Evolutionary conservation across 2,888 invertebrate genomes (phyloP).

Genomic region (Eupelmus urozonus): DNA sequence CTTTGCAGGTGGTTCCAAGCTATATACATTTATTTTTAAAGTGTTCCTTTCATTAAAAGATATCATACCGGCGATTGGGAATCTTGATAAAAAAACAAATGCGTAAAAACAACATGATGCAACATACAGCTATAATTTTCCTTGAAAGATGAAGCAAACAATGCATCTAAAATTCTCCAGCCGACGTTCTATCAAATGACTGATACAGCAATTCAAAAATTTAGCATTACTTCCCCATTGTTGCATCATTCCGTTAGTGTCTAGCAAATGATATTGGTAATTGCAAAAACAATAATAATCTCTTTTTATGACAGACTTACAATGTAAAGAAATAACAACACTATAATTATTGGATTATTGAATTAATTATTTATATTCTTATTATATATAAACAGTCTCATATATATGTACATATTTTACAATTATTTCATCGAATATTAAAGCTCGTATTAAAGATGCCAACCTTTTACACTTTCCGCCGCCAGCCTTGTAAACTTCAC

Average conservation of each 20-base stretch:
- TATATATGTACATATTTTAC: slow-evolving; percentile 49
- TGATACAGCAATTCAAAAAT: too few species aligned
- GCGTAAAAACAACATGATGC: slow-evolving; percentile 10
- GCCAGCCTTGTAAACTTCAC: not conserved
- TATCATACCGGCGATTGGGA: not conserved
- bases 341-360: not conserved
- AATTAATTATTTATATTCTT: slow-evolving; percentile 36
- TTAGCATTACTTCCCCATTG: not conserved
- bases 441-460: too few species aligned
- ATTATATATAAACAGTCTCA: not conserved
- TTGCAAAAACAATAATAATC: not conserved
- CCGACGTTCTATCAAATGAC: too few species aligned
- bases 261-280: not conserved
- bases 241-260: not conserved
- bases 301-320: too few species aligned
- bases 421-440: not conserved
- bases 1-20: not conserved
- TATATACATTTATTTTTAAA: not conserved
- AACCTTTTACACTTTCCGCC: too few species aligned
- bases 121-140: not conserved
- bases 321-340: not conserved
- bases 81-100: not conserved
- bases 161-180: not conserved
- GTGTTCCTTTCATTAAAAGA: not conserved
- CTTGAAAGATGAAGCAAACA: not conserved